Evolutionary conservation across 2,888 invertebrate genomes (phyloP).

Genomic region (Acanthosepion pharaonis): DNA sequence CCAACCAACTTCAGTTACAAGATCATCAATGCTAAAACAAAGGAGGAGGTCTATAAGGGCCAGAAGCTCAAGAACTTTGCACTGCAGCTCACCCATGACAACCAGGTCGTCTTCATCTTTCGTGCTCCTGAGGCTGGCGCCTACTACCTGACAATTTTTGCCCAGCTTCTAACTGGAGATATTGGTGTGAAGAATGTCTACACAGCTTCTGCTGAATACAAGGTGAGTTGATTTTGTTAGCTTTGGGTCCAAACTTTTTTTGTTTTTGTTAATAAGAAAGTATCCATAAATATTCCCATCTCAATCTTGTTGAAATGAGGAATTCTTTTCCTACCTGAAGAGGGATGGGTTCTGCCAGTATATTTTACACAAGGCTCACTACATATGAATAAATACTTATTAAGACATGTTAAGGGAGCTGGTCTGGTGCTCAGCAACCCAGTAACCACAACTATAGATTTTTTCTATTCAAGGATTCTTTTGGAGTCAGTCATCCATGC

Average conservation of each 20-base stretch:
- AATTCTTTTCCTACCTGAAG: no score
- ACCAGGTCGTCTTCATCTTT: constrained; percentile 72
- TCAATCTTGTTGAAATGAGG: no score
- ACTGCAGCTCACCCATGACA: constrained; percentile 72
- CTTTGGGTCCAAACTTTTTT: not conserved
- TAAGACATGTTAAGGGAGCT: no score
- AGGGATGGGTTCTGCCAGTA: no score
- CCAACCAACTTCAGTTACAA: constrained; percentile 75
- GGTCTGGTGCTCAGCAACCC: no score
- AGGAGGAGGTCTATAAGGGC: constrained; percentile 70
- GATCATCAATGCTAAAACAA: constrained; percentile 68
- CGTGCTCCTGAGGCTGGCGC: constrained; percentile 69
- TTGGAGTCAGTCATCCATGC: no score
- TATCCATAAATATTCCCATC: no score
- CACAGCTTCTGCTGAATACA: constrained; percentile 67
- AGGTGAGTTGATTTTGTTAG: not conserved
- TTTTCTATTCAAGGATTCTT: no score
- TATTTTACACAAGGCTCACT: no score
- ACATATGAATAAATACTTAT: no score
- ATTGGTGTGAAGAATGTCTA: constrained; percentile 73
- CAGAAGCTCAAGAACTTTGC: constrained; percentile 72
- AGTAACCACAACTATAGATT: no score
- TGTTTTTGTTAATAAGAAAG: not conserved
- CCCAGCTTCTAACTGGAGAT: constrained; percentile 71
- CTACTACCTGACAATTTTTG: constrained; percentile 74